Base-by-base conservation (phyloP, 2,113 vertebrate species). In the Calcarius ornatus region DNA sequence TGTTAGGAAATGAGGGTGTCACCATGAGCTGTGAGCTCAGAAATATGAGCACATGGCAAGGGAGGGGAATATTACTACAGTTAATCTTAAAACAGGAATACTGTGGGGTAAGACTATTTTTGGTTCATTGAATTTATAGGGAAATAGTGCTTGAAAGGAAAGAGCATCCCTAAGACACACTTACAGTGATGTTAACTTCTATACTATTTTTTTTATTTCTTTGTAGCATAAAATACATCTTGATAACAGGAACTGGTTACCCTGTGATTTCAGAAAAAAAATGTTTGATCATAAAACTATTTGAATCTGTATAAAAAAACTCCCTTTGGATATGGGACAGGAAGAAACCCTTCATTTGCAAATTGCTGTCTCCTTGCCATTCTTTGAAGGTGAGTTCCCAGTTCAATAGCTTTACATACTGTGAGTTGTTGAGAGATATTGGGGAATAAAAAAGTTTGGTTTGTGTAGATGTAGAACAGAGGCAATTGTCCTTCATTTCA, bases 361-460 rank as follows among this genome's bases (percentile, higher is more conserved):
- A 78, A 84, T 81, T 78, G 47, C 66, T 90, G 60, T 94, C 82
- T 93, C 81, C 61, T 90, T 94, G 84, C 33, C 5, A 19, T 11
- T 80, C 66, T 91, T 89, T 90, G 90, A 95, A 96, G 69, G 80
- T 78, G 76, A 95, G 45, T 25, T 94, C 23, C 51, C n/a, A 53
- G 33, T 81, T 96, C 76, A 69, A 65, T 48, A 73, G 71, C 28
- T 92, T 83, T 66, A 64, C 5, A 8, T 33, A 51, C 40, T 75
- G 31, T 0, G 1, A 88, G 53, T 28, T 88, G 75, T 40, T 43
- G 6, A 84, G 43, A 84, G 61, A 21, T 88, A 75, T 8, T 38
- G 31, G 43, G 61, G 61, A 93, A 93, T 71, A 90, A 65, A 83
- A 54, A 83, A 71, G n/a, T 40, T 80, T 81, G 45, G 81, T 89